These are phyloP conservation scores for Strix aluco DNA, from an alignment of 2,113 vertebrate species.

Conservation along the genomic window DNA sequence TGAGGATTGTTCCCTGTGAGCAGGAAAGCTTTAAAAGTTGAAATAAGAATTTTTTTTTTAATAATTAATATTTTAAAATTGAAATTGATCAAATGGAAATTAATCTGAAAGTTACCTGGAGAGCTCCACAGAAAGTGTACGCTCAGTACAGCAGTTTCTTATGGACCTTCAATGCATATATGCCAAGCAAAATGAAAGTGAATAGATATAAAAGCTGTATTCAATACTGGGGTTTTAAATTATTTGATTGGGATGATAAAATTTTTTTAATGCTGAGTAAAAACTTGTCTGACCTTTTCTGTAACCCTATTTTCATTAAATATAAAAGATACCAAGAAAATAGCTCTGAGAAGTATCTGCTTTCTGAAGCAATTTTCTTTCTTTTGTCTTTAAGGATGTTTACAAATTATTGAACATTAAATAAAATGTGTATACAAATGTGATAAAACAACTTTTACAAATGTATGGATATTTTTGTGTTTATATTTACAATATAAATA, in stretches of 20 bases:
- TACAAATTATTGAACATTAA: neutral
- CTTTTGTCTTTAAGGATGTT: neutral
- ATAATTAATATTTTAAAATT: constrained; percentile 31
- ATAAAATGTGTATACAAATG: neutral
- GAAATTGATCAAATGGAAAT: constrained; percentile 21
- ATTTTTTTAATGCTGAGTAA: neutral
- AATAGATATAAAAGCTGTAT: neutral
- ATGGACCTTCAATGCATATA: neutral
- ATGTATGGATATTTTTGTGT: neutral
- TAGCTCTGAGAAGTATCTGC: neutral
- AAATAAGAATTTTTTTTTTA: neutral
- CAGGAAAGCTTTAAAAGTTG: constrained; percentile 25
- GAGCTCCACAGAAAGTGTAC: neutral
- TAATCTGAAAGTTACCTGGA: constrained; percentile 13
- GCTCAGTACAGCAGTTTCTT: neutral
- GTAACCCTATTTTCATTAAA: neutral
- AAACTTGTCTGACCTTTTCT: neutral
- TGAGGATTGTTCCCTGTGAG: constrained; percentile 29
- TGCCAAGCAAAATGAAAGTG: neutral
- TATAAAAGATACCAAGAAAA: neutral
- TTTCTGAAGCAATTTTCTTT: neutral
- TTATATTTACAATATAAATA: neutral
- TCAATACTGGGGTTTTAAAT: neutral
- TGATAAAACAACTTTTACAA: neutral
- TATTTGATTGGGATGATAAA: neutral